Percentiles rank a stretch among this genome's conserved stretches.
phyloP scores from a whole-genome alignment of 64 coral and sea anemone species.

The Orbicella faveolata region DNA sequence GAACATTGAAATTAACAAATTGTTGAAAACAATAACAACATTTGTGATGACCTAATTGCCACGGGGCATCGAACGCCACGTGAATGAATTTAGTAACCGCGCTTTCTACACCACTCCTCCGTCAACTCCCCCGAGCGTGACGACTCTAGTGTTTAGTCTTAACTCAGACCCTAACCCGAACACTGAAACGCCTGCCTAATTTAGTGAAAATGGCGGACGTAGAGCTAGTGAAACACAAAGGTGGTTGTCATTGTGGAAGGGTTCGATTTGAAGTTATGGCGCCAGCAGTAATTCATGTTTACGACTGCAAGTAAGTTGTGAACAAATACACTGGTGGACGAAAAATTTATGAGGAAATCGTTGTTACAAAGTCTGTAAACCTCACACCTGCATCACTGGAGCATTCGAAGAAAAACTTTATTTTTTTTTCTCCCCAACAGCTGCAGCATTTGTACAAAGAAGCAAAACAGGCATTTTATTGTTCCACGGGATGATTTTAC shows the following conservation, averaged over 20 bases:
- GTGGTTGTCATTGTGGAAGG: constrained; percentile 66
- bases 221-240: constrained; percentile 44
- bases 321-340: background rate
- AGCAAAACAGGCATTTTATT: constrained; percentile 98
- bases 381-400: too few species aligned
- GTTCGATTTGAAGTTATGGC: constrained; percentile 73
- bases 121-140: too few species aligned
- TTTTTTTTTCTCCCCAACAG: constrained; percentile 30
- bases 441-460: constrained; percentile 95
- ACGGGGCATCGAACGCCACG: too few species aligned
- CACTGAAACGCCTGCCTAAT: too few species aligned
- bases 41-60: too few species aligned
- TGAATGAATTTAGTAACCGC: too few species aligned
- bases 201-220: background rate
- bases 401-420: background rate
- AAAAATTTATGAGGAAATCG: background rate
- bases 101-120: too few species aligned
- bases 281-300: constrained; percentile 25
- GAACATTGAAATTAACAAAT: background rate
- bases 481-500: constrained; percentile 74
- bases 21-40: background rate
- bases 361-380: too few species aligned
- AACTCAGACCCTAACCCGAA: too few species aligned
- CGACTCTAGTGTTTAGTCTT: too few species aligned
- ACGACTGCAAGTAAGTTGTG: constrained; percentile 64